These are phyloP conservation scores for Aphidius ervi DNA, from an alignment of 1,140 invertebrate species.

Conservation along the genomic window DNA sequence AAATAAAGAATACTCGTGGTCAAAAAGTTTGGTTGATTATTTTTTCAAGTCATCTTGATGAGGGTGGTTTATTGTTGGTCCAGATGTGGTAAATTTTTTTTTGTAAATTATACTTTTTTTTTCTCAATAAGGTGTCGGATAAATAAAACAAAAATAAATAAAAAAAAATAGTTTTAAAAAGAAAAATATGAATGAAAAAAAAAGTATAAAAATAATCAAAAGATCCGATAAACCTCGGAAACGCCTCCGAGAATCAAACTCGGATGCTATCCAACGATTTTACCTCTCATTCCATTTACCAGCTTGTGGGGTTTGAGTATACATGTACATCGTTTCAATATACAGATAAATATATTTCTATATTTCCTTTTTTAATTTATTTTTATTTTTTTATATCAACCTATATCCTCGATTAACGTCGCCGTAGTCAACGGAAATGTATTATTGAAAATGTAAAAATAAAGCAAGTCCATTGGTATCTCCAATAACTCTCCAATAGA, in stretches of 20 bases:
- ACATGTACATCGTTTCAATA: too few species aligned
- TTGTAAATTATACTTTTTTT: constrained; percentile 20
- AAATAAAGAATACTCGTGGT: too few species aligned
- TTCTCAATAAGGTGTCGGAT: not conserved
- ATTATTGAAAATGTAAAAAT: constrained; percentile 2
- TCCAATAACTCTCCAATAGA: too few species aligned
- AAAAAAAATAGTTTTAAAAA: constrained; percentile 5
- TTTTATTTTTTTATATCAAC: not conserved
- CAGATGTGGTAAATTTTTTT: constrained; percentile 49
- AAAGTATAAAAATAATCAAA: constrained; percentile 4
- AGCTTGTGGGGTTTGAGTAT: constrained; percentile 6
- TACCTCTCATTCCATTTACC: constrained; percentile 10
- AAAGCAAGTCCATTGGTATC: not conserved
- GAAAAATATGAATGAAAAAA: not conserved
- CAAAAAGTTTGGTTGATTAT: too few species aligned
- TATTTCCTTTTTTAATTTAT: not conserved
- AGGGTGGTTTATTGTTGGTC: constrained; percentile 27
- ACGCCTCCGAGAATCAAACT: constrained; percentile 16
- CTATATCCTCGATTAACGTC: constrained; percentile 17
- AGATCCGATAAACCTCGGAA: constrained; percentile 18
- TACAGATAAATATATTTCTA: not conserved
- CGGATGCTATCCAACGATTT: constrained; percentile 7
- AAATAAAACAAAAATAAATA: not conserved
- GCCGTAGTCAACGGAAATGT: constrained; percentile 1
- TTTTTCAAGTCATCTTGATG: too few species aligned